Conservation (phyloP, 1,140 invertebrate genomes). For the Drosophila hydei region DNA sequence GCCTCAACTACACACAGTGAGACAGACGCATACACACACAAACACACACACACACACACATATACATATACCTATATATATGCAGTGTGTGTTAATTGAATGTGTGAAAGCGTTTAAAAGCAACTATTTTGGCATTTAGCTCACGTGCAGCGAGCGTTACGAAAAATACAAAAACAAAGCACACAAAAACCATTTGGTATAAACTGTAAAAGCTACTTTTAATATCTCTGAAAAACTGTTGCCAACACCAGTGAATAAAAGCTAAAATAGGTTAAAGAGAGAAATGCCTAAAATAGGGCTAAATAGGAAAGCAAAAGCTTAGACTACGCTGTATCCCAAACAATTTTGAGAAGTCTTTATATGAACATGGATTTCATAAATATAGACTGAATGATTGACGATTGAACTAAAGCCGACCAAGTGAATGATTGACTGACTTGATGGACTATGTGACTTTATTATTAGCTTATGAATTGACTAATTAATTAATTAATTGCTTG, state of each 20-base stretch:
- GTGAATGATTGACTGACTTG: too few species aligned
- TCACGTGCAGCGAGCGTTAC: slow-evolving; percentile 44
- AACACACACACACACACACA: background rate
- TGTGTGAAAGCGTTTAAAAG: slow-evolving; percentile 40
- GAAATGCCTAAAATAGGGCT: background rate
- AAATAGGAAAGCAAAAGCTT: background rate
- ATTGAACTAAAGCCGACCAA: too few species aligned
- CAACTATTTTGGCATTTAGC: slow-evolving; percentile 31
- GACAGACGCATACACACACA: background rate
- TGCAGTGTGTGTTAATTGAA: slow-evolving; percentile 35
- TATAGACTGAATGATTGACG: too few species aligned
- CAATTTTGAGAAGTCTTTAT: too few species aligned
- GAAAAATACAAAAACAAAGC: slow-evolving; percentile 16
- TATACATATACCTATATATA: background rate
- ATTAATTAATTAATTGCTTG: too few species aligned
- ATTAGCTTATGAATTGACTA: too few species aligned
- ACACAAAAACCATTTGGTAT: slow-evolving; percentile 6
- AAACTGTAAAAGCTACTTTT: slow-evolving; percentile 9
- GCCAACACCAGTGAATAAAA: background rate
- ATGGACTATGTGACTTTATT: too few species aligned
- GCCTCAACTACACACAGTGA: background rate
- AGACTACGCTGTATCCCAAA: too few species aligned
- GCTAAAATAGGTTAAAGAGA: background rate
- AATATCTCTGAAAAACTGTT: slow-evolving; percentile 14
- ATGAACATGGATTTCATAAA: too few species aligned